Conservation (phyloP, 2,888 invertebrate genomes). For the Nomada hirtipes region DNA sequence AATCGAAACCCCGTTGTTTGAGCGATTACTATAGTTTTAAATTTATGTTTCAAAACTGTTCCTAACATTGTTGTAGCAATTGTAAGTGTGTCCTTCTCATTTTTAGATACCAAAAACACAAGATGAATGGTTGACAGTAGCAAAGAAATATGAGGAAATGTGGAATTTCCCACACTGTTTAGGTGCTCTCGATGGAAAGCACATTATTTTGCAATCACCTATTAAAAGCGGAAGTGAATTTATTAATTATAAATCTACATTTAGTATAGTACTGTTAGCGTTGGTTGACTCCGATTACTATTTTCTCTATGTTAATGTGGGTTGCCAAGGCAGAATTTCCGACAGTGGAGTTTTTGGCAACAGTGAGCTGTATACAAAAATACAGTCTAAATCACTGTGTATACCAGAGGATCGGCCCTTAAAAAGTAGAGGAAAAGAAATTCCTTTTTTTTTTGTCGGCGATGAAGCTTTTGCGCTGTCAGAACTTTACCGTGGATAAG, state of each 20-base stretch:
- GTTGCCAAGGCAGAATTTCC: conserved; percentile 73
- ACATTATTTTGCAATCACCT: conserved; percentile 74
- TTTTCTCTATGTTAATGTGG: conserved; percentile 12
- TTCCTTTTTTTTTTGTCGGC: too few species aligned
- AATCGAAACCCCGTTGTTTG: too few species aligned
- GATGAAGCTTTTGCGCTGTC: too few species aligned
- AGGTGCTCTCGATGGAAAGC: conserved; percentile 78
- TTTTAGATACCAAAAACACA: not conserved
- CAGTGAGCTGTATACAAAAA: too few species aligned
- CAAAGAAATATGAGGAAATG: not conserved
- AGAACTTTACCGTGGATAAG: too few species aligned
- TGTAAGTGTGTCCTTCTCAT: too few species aligned
- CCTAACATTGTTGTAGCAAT: conserved; percentile 67
- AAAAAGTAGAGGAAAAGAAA: too few species aligned
- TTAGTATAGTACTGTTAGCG: conserved; percentile 80
- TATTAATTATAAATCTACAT: conserved; percentile 77
- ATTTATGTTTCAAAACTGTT: too few species aligned
- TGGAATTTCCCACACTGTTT: conserved; percentile 28
- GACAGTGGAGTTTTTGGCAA: conserved; percentile 74
- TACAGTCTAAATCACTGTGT: too few species aligned
- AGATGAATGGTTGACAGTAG: conserved; percentile 2
- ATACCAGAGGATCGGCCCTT: too few species aligned
- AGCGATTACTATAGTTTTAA: too few species aligned
- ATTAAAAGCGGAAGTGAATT: conserved; percentile 72
- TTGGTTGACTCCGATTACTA: not conserved